These are phyloP conservation scores for Schizaphis graminum DNA, from an alignment of 2,888 invertebrate genomes.

Conservation along the genomic window DNA sequence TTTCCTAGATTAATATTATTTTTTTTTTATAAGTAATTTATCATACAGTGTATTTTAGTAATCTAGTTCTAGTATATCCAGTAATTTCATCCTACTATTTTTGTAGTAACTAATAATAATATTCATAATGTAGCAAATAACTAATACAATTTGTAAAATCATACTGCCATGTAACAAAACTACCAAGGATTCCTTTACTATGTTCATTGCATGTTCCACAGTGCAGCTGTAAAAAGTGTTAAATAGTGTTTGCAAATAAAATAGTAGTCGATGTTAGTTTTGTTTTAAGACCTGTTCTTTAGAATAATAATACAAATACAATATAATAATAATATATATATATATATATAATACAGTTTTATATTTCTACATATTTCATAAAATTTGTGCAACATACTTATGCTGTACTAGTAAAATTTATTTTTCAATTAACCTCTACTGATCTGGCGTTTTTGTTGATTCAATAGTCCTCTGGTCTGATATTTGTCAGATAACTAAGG, in stretches of 20 bases:
- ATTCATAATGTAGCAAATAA: not conserved
- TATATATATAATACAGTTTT: not conserved
- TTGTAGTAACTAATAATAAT: not conserved
- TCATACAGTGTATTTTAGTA: too few relatives aligned
- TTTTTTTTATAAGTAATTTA: too few relatives aligned
- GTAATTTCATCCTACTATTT: too few relatives aligned
- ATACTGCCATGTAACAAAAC: not conserved
- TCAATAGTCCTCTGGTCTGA: not conserved
- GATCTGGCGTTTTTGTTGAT: not conserved
- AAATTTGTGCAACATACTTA: not conserved
- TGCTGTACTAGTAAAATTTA: not conserved
- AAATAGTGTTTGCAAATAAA: not conserved
- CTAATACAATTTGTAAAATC: not conserved
- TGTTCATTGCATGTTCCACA: not conserved
- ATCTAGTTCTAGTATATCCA: not conserved
- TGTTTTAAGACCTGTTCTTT: not conserved
- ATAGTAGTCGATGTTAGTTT: not conserved
- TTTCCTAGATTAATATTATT: too few relatives aligned
- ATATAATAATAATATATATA: not conserved
- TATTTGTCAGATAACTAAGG: not conserved
- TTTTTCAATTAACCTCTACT: not conserved
- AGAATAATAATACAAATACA: not conserved
- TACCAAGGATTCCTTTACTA: not conserved
- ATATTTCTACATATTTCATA: not conserved
- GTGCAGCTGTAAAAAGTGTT: not conserved